Percentiles rank a stretch among this genome's conserved stretches.
Conservation (phyloP, 2,113 vertebrate species). For the Promerops cafer region DNA sequence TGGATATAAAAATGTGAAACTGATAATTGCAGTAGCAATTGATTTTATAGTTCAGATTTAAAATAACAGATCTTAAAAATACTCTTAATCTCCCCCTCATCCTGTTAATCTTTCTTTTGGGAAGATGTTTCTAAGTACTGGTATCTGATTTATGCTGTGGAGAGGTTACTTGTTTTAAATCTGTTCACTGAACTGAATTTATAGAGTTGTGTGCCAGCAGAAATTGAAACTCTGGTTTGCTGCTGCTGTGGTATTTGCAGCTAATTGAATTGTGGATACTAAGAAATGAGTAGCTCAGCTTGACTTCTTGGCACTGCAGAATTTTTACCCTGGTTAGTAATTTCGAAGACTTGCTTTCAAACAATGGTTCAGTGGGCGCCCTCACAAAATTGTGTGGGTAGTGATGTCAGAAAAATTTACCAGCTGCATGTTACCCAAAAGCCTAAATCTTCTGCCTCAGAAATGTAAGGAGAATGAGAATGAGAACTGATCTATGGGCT, state of each 20-base stretch:
- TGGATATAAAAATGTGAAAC: neutral
- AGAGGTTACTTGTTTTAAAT: neutral
- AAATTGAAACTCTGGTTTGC: slow-evolving; percentile 28
- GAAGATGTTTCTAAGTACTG: neutral
- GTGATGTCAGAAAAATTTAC: slow-evolving; percentile 26
- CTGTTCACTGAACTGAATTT: neutral
- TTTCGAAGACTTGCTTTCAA: slow-evolving; percentile 33
- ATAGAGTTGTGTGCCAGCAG: neutral
- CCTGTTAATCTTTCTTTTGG: neutral
- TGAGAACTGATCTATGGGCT: neutral
- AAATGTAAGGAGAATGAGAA: neutral
- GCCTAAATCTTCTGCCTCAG: neutral
- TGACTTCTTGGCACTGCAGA: slow-evolving; percentile 33
- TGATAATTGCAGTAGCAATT: neutral
- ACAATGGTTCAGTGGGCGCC: neutral
- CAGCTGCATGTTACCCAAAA: neutral
- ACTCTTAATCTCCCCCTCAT: neutral
- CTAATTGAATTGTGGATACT: slow-evolving; percentile 27
- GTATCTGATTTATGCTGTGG: neutral
- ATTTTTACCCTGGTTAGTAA: slow-evolving; percentile 41
- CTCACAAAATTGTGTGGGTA: neutral
- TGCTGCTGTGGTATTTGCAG: slow-evolving; percentile 34
- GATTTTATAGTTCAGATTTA: neutral
- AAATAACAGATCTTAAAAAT: neutral
- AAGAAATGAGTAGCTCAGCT: slow-evolving; percentile 31